Evolutionary conservation across 2,113 vertebrate species (phyloP).

Genomic region (Mastomys natalensis): DNA sequence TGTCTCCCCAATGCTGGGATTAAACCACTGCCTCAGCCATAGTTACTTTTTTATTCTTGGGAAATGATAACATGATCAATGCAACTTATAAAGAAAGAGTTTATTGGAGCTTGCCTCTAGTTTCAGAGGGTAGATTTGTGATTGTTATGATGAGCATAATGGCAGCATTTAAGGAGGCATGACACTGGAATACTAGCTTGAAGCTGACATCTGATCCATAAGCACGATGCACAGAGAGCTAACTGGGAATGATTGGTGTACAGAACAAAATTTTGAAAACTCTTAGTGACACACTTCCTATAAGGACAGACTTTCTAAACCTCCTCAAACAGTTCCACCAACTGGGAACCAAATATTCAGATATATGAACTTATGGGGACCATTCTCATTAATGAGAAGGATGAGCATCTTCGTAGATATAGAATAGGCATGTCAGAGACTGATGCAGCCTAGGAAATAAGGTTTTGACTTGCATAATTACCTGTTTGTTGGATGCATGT

Average conservation of each 20-base stretch:
- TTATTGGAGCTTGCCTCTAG: background rate
- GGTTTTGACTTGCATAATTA: background rate
- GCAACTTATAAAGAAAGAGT: background rate
- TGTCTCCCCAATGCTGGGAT: background rate
- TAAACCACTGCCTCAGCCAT: background rate
- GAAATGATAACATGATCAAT: background rate
- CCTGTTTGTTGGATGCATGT: background rate
- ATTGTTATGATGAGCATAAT: background rate
- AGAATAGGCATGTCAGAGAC: background rate
- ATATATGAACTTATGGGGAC: background rate
- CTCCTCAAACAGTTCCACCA: background rate
- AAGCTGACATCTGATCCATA: background rate
- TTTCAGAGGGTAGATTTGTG: background rate
- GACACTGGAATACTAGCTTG: background rate
- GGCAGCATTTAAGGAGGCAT: background rate
- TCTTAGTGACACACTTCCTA: background rate
- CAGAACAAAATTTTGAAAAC: background rate
- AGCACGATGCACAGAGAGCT: background rate
- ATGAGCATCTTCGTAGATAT: background rate
- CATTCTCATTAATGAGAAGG: background rate
- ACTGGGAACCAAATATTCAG: background rate
- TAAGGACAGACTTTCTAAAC: background rate
- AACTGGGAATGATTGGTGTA: background rate
- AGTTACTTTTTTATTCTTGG: background rate
- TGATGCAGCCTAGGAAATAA: background rate